Evolutionary conservation across 2,797 vertebrate genomes (phyloP).

Genomic region (Enteromius paludinosus): DNA sequence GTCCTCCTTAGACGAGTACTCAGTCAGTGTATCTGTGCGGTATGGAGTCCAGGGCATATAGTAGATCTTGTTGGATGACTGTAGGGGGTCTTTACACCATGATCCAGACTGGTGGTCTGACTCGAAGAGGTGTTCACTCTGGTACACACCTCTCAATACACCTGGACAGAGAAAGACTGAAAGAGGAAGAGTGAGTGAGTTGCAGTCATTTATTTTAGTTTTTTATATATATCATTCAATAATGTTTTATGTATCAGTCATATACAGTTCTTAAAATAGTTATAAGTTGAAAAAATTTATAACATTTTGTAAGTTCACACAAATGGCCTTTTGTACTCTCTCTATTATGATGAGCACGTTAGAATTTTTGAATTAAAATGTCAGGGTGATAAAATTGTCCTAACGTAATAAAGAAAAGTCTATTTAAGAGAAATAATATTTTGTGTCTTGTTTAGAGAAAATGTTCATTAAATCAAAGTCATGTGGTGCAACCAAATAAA

Average conservation of each 20-base stretch:
- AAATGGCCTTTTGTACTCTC: background rate
- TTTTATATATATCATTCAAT: background rate
- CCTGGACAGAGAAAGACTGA: slow-evolving; percentile 98
- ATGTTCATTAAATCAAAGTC: background rate
- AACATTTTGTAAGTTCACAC: background rate
- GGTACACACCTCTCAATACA: slow-evolving; percentile 93
- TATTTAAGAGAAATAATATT: background rate
- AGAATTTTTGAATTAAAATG: slow-evolving; percentile 1
- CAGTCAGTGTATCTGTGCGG: slow-evolving; percentile 93
- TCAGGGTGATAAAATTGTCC: background rate
- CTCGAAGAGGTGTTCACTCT: slow-evolving; percentile 97
- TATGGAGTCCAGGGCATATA: slow-evolving; percentile 99
- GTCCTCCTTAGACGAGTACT: slow-evolving; percentile 98
- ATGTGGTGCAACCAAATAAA: background rate
- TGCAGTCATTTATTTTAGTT: background rate
- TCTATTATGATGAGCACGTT: slow-evolving; percentile 1
- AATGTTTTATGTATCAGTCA: background rate
- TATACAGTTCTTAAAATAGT: background rate
- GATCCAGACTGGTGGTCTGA: slow-evolving; percentile 98
- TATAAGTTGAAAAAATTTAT: background rate
- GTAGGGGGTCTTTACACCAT: slow-evolving; percentile 98
- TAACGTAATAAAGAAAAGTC: background rate
- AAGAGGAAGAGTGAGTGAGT: slow-evolving; percentile 35
- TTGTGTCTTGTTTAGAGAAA: background rate
- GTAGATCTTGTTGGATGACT: slow-evolving; percentile 98